Conservation (phyloP, 2,113 vertebrate genomes). For the Epinephelus cyanopodus region DNA sequence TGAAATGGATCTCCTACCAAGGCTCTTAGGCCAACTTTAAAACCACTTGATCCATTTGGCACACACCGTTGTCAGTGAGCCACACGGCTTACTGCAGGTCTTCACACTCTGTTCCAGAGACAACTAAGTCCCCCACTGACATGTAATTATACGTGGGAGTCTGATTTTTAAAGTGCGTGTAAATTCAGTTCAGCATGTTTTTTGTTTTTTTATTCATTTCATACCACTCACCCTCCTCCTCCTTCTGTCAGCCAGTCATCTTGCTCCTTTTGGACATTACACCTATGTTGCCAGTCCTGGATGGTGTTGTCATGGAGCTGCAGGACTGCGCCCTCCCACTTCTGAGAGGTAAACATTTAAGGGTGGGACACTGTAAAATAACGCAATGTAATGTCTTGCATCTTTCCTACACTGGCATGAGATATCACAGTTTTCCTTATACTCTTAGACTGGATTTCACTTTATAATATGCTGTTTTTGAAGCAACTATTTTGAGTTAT, state of each 20-base stretch:
- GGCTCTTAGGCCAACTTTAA: constrained; percentile 57
- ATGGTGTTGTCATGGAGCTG: constrained; percentile 97
- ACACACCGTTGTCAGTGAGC: constrained; percentile 4
- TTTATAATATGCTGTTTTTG: not conserved
- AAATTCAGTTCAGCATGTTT: not conserved
- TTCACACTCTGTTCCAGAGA: constrained; percentile 9
- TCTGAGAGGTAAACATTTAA: constrained; percentile 87
- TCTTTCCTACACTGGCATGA: not conserved
- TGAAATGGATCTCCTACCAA: constrained; percentile 47
- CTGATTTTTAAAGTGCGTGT: not conserved
- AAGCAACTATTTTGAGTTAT: not conserved
- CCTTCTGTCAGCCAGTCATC: constrained; percentile 86
- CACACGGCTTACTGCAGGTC: constrained; percentile 7
- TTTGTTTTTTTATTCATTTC: constrained; percentile 2
- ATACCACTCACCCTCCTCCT: constrained; percentile 72
- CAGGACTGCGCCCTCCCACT: constrained; percentile 96
- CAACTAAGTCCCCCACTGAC: not conserved
- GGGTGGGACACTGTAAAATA: not conserved
- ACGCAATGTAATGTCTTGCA: not conserved
- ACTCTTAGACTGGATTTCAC: not conserved
- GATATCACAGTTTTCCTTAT: not conserved
- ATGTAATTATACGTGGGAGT: not conserved
- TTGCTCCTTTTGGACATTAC: constrained; percentile 95
- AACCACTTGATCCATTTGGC: constrained; percentile 63
- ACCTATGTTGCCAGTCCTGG: constrained; percentile 93